A percentile compares a stretch with the other conserved stretches of the same genome.
phyloP scores from a whole-genome alignment of 2,113 vertebrate genomes.

The Myiozetetes cayanensis region DNA sequence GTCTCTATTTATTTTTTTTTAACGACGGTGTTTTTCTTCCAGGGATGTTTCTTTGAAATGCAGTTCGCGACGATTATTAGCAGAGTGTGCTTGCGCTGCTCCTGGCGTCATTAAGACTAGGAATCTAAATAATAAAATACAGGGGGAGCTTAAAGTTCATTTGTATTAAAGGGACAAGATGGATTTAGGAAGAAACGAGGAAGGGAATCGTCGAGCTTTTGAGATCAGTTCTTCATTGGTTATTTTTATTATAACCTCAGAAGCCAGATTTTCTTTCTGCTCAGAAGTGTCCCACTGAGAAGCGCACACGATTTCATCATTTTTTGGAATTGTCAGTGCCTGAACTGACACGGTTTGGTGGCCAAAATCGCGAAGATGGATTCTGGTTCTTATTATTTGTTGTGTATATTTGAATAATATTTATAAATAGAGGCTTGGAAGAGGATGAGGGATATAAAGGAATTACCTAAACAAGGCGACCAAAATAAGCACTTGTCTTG shows the following conservation, averaged over 20 bases:
- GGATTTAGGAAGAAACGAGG: slow-evolving; percentile 13
- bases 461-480: not conserved
- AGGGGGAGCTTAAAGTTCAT: slow-evolving; percentile 57
- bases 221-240: not conserved
- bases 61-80: slow-evolving; percentile 58
- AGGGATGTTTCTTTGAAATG: slow-evolving; percentile 70
- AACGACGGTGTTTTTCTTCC: slow-evolving; percentile 51
- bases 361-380: not conserved
- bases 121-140: slow-evolving; percentile 66
- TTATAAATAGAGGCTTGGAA: not conserved
- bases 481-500: not conserved
- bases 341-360: not conserved
- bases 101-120: slow-evolving; percentile 68
- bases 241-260: not conserved
- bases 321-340: not conserved
- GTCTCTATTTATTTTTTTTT: slow-evolving; percentile 40
- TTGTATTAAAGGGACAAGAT: slow-evolving; percentile 59
- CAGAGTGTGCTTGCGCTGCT: slow-evolving; percentile 50
- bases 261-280: not conserved
- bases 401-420: not conserved
- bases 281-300: not conserved
- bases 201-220: not conserved
- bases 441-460: not conserved
- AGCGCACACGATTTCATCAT: not conserved
- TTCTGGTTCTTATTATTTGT: not conserved